Conservation (phyloP, 64 coral and sea anemone species). For the Anthopleura sola region DNA sequence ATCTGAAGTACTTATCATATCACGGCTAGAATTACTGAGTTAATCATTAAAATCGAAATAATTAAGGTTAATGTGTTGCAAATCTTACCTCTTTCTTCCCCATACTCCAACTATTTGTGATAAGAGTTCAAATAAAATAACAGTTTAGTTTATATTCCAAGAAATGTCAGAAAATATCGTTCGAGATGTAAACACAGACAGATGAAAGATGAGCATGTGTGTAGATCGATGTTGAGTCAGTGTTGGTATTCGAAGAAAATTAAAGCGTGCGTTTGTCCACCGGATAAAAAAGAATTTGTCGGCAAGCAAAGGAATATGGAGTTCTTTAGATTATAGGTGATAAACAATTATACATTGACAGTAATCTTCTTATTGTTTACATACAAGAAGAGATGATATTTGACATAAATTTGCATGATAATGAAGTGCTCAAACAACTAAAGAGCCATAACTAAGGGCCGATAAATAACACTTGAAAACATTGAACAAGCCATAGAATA, state of each 20-base stretch:
- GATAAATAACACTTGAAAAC: conserved; percentile 5
- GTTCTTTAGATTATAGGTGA: neutral
- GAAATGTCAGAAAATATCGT: neutral
- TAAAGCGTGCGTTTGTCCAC: neutral
- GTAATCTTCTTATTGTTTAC: neutral
- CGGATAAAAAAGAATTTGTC: neutral
- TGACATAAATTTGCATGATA: conserved; percentile 19
- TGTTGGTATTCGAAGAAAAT: neutral
- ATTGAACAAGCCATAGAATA: neutral
- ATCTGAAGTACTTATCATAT: conserved; percentile 2
- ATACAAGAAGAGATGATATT: neutral
- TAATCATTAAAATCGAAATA: conserved; percentile 8
- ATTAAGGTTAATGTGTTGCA: neutral
- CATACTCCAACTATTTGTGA: neutral
- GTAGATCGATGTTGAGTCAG: neutral
- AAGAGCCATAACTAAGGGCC: neutral
- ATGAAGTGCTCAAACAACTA: neutral
- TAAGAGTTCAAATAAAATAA: neutral
- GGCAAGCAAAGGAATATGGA: neutral
- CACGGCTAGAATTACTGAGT: neutral
- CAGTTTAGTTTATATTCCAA: neutral
- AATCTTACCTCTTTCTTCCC: neutral
- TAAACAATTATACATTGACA: conserved; percentile 1
- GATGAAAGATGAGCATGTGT: neutral
- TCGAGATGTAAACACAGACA: neutral